Evolutionary conservation across 2,888 invertebrate genomes (phyloP), one percentile per base, ranked within the genome.

Genomic region (Euproctis similis): DNA sequence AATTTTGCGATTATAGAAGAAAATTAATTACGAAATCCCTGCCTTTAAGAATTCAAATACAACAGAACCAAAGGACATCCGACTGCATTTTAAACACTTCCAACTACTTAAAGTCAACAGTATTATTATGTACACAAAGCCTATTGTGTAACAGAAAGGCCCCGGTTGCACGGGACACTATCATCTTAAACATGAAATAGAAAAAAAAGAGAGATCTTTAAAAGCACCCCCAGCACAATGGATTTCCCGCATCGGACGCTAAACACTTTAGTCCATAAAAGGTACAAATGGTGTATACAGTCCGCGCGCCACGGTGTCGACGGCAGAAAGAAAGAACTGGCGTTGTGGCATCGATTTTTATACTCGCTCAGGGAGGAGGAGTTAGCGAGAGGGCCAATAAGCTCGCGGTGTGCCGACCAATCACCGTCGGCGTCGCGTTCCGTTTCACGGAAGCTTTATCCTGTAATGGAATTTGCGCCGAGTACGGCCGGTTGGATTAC

Each of bases 381-480:
- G 77, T 76, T 68, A 64, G 46, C 32, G 65, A 62, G 63, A 51
- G 62, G 49, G 76, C 81, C 81, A 81, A 81, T 80, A 76, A 67
- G 62, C 39, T 64, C 69, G 74, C 71, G 75, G 76, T 69, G 73
- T 71, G 63, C 72, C 73, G 57, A 65, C 82, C 82, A 82, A 82
- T 82, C 75, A 68, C 66, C 47, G 58, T 63, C 53, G 62, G 64
- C 64, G 59, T 61, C 61, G 45, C 32, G 41, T 67, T 66, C 55
- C 66, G 64, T 74, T 73, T 53, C 53, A 50, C 46, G 38, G 36
- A 35, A 34, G 67, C 65, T 72, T 71, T 71, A 73, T 68, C 65
- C 68, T 75, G 81, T 82, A 81, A 82, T 82, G 82, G 82, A 82
- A 82, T 82, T 82, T 78, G 64, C 66, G 65, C 69, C 64, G 52